Base-by-base conservation (phyloP, 53 echinoderm and acorn worm species). In the Holothuria leucospilota region DNA sequence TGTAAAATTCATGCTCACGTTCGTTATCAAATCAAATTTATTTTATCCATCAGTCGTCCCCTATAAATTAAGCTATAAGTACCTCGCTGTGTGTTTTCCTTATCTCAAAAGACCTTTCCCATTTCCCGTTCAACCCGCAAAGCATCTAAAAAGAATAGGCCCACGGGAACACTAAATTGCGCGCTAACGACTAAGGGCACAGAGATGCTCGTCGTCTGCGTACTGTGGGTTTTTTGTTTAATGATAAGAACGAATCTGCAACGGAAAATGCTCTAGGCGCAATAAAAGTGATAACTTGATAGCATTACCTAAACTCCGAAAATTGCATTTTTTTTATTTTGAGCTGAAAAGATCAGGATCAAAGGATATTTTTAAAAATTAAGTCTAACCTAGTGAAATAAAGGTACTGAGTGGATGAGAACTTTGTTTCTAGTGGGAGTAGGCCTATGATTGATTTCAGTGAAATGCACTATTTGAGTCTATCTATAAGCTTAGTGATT, bases 1-100 rank as follows among this genome's bases (percentile, higher is more conserved):
- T 75, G 75, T 75, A 75, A 75, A 75, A 75, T 75, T 75, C 75
- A 75, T 75, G 75, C 75, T 75, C 75, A 75, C 75, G 75, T 75
- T 24, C 46, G 10, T 75, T 75, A 51, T 51, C 51, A 75, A 75
- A 75, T 75, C 51, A 75, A 75, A 51, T 75, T 75, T 42, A 49
- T n/a, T 75, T 75, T 52, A 75, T 49, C 75, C 34, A 75, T 75
- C 75, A 75, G 49, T 46, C 75, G 23, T 52, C 25, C 46, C 75
- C 75, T 49, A 75, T 75, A 75, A 75, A 75, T 49, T 53, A 75
- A 75, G 52, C 51, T 51, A 28, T 52, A 51, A 75, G 75, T 51
- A 75, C 75, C 75, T 75, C 75, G 75, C 26, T 75, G 75, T 75
- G 49, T 75, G 51, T 75, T 75, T 75, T 52, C 11, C 49, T 51